A percentile compares a stretch with the other conserved stretches of the same genome.
These are phyloP conservation scores for Limnodromus scolopaceus DNA, from an alignment of 2,797 vertebrate species.

Conservation along the genomic window DNA sequence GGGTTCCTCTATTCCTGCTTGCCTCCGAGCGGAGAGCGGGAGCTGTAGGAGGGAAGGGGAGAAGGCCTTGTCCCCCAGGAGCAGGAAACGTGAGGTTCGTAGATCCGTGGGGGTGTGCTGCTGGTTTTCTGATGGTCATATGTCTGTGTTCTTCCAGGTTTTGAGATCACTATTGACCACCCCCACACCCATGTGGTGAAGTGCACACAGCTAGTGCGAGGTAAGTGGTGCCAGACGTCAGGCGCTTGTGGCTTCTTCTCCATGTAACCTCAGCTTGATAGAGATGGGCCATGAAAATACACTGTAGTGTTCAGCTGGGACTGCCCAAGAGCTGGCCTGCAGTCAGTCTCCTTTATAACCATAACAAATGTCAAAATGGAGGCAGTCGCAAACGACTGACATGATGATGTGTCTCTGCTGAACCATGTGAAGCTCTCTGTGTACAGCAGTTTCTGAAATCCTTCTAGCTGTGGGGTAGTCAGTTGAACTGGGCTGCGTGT, in stretches of 20 bases:
- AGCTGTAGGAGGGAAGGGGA: conserved; percentile 27
- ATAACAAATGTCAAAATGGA: rapidly evolving
- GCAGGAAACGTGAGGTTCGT: not conserved
- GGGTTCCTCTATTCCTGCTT: not conserved
- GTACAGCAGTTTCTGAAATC: not conserved
- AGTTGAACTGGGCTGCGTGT: not conserved
- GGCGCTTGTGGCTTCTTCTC: too few relatives aligned
- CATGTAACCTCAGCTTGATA: rapidly evolving
- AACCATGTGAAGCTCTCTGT: not conserved
- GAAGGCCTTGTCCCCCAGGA: not conserved
- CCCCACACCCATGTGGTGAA: conserved; percentile 97
- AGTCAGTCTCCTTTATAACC: not conserved
- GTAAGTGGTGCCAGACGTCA: conserved; percentile 72
- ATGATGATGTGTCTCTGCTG: not conserved
- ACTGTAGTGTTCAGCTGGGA: not conserved
- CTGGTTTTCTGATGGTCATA: not conserved
- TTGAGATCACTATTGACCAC: conserved; percentile 96
- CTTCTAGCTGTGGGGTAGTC: not conserved
- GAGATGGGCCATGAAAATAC: not conserved
- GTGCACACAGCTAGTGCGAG: conserved; percentile 94
- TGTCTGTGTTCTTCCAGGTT: conserved; percentile 81
- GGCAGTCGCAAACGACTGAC: not conserved
- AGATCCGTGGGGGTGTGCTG: not conserved
- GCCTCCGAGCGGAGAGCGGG: not conserved
- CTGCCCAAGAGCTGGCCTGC: not conserved